Base-by-base conservation (phyloP, 2,797 vertebrate genomes). In the Galagoides demidoff region DNA sequence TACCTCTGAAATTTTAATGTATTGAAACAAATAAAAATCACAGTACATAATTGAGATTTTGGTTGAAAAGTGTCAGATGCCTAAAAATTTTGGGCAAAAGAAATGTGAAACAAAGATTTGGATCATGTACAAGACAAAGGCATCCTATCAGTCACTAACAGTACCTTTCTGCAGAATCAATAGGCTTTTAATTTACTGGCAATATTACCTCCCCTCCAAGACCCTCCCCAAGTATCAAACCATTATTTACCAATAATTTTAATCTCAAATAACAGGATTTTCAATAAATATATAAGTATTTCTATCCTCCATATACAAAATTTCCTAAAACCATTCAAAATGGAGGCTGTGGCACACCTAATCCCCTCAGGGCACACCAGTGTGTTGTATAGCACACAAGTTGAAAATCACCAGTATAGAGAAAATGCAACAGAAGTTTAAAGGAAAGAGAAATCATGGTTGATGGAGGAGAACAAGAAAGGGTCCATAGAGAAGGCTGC, bases 271-370 rank as follows among this genome's bases (percentile, higher is more conserved):
- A 99, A 99, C 96, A 98, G 97, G 97, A 98, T 98, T 98, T 98
- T 98, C 98, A 99, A 99, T 99, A 99, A 99, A 99, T 99, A 99
- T 99, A 99, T 98, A 98, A 98, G 98, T 97, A 99, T 98, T 98
- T 99, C 95, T 97, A 98, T 98, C 98, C 98, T 98, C 98, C 98
- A 98, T 98, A 98, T 98, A 99, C 97, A 99, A 98, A 98, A 98
- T 97, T 98, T 98, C 98, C 98, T 98, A 98, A 98, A 98, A 98
- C 95, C 98, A 98, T 98, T 98, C 97, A 97, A 98, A 98, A 98
- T 85, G 97, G 98, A 98, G 96, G 98, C 96, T 98, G 49, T 52
- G 49, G 49, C 14, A 52, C 49, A 52, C 49, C 49, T 52, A 52
- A 52, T 52, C 49, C 49, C 16, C 49, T 52, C 14, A 52, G 14